phyloP scores from a whole-genome alignment of 2,113 vertebrate species.

The Sigmodon hispidus region DNA sequence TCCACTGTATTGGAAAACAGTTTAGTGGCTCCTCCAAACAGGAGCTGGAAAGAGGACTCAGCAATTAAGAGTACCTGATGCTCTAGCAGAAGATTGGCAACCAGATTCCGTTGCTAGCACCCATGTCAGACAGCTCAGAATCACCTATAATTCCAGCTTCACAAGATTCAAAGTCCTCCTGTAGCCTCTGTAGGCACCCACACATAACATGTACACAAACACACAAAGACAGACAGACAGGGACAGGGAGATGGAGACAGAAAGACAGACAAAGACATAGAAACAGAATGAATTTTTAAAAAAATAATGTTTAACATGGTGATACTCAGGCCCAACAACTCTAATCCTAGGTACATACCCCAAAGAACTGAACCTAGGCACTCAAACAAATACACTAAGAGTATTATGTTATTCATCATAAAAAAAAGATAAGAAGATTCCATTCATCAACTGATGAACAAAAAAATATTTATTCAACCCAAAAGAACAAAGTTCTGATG shows the following conservation, averaged over 20 bases:
- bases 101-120: neutral
- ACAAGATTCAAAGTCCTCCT: neutral
- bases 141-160: neutral
- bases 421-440: neutral
- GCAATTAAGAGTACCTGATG: neutral
- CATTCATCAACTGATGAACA: neutral
- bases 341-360: neutral
- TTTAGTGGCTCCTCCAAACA: neutral
- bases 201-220: neutral
- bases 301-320: neutral
- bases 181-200: neutral
- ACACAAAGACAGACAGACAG: neutral
- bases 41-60: neutral
- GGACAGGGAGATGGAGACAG: neutral
- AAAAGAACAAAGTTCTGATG: neutral
- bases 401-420: rapidly evolving
- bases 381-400: neutral
- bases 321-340: neutral
- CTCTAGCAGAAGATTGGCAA: neutral
- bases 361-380: neutral
- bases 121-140: neutral
- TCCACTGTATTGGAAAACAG: neutral
- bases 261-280: neutral
- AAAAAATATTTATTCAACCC: neutral
- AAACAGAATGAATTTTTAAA: neutral